These are phyloP conservation scores for Carettochelys insculpta DNA, from an alignment of 2,113 vertebrate species.

Conservation along the genomic window DNA sequence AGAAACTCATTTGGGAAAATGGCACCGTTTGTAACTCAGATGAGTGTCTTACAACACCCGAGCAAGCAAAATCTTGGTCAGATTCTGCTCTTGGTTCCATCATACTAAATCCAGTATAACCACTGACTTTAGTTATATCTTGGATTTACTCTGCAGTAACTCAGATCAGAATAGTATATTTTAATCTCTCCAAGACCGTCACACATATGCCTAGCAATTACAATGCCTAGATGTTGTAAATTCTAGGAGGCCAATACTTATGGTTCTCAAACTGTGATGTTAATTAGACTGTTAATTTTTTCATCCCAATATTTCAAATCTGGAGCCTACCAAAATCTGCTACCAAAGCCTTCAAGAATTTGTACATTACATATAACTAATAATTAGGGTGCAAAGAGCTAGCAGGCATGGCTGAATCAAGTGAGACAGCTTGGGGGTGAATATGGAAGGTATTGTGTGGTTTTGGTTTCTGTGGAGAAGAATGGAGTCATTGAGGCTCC, in stretches of 20 bases:
- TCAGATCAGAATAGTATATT: fast-evolving
- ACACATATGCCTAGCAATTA: background rate
- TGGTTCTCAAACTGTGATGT: background rate
- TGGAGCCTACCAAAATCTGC: background rate
- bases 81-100: background rate
- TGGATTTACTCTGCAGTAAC: background rate
- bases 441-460: background rate
- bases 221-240: background rate
- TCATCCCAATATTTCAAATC: background rate
- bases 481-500: background rate
- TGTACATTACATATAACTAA: background rate
- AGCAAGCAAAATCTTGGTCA: background rate
- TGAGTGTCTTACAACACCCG: fast-evolving
- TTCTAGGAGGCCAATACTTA: fast-evolving
- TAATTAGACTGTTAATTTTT: background rate
- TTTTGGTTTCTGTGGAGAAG: background rate
- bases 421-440: background rate
- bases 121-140: background rate
- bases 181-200: background rate
- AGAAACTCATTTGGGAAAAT: fast-evolving
- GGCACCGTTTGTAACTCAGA: background rate
- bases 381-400: background rate
- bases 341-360: background rate
- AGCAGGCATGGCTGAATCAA: background rate
- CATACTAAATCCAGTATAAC: background rate